Evolutionary conservation across 1,140 invertebrate species (phyloP).

Genomic region (Polypedilum vanderplanki): DNA sequence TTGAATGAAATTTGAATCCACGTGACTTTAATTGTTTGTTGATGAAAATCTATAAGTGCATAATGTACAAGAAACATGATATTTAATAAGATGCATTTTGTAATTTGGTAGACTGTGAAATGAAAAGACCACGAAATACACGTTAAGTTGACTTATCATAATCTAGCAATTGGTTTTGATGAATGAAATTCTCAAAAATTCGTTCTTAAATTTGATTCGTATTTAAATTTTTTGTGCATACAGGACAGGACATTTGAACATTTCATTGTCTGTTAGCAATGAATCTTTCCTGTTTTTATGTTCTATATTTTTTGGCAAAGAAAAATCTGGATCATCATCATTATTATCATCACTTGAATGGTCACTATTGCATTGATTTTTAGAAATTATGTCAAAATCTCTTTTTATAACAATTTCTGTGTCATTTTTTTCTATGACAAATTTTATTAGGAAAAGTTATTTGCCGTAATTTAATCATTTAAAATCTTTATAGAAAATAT

Average conservation of each 20-base stretch:
- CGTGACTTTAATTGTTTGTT: background rate
- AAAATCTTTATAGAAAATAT: background rate
- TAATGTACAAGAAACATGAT: background rate
- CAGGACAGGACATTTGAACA: background rate
- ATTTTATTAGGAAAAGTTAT: background rate
- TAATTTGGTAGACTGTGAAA: background rate
- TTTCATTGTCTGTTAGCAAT: background rate
- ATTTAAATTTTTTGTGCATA: background rate
- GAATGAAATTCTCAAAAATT: background rate
- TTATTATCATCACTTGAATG: background rate
- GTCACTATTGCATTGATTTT: background rate
- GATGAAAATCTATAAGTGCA: background rate
- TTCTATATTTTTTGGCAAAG: background rate
- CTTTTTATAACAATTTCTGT: background rate
- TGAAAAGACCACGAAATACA: background rate
- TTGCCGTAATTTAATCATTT: no score
- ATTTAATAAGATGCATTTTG: background rate
- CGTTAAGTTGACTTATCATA: background rate
- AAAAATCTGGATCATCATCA: background rate
- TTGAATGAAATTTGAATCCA: background rate
- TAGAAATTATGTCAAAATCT: background rate
- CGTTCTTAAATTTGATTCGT: background rate
- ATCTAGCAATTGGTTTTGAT: background rate
- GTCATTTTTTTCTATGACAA: background rate
- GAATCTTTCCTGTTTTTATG: background rate